A percentile compares a stretch with the other conserved stretches of the same genome.
Conservation (phyloP, 1,140 invertebrate species). For the Cyrtorhinus lividipennis region DNA sequence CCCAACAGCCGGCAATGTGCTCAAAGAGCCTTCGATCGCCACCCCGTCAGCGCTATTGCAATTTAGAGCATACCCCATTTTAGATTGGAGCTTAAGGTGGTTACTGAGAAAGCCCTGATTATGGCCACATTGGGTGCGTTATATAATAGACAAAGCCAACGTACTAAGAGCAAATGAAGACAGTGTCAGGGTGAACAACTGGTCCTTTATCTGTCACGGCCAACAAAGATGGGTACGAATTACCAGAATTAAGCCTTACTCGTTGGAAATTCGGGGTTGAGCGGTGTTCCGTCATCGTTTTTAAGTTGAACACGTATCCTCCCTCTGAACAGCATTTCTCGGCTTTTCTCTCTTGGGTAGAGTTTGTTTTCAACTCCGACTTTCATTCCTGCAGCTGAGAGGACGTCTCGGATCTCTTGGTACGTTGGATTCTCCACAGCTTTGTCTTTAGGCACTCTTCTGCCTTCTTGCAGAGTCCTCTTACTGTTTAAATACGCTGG, state of each 20-base stretch:
- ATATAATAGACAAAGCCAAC: no score
- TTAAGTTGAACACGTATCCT: conserved; percentile 82
- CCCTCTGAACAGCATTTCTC: conserved; percentile 66
- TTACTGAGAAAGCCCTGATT: no score
- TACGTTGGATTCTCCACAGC: conserved; percentile 89
- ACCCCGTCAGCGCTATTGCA: no score
- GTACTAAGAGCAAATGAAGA: no score
- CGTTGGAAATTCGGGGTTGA: conserved; percentile 56
- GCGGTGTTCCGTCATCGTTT: conserved; percentile 73
- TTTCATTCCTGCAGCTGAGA: conserved; percentile 62
- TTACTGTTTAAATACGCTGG: conserved; percentile 92
- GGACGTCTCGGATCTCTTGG: conserved; percentile 84
- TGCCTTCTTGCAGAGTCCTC: conserved; percentile 73
- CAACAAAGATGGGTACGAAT: no score
- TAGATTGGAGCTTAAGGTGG: no score
- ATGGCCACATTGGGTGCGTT: no score
- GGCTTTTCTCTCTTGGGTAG: conserved; percentile 69
- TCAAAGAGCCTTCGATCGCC: no score
- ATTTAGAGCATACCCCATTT: no score
- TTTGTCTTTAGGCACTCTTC: conserved; percentile 65
- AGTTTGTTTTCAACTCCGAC: conserved; percentile 89
- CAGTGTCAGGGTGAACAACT: no score
- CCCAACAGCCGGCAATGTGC: no score
- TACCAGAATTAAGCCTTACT: conserved; percentile 32
- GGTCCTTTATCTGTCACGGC: no score